Evolutionary conservation across 1,140 invertebrate genomes (phyloP).

Genomic region (Gryon sp.): DNA sequence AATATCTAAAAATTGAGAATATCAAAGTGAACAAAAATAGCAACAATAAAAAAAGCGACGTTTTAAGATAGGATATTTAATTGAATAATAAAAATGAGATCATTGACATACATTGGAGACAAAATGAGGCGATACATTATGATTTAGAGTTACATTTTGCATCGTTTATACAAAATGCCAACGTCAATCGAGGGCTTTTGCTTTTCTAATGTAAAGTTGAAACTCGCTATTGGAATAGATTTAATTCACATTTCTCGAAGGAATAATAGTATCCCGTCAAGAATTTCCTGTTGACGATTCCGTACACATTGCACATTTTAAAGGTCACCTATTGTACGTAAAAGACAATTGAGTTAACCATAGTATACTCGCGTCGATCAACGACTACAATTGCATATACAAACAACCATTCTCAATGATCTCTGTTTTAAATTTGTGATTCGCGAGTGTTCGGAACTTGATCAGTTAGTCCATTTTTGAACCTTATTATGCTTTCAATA

Average conservation of each 20-base stretch:
- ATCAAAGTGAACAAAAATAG: no score
- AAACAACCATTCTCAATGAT: conserved; percentile 38
- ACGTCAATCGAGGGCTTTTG: no score
- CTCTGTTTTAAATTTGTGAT: conserved; percentile 36
- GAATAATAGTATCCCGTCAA: conserved; percentile 15
- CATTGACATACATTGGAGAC: no score
- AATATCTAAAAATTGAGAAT: no score
- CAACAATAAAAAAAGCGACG: no score
- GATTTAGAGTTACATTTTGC: no score
- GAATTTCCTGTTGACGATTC: conserved; percentile 27
- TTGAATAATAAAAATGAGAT: no score
- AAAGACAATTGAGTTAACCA: conserved; percentile 16
- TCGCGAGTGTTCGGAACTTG: conserved; percentile 14
- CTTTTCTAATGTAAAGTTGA: no score
- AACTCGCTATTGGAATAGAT: no score
- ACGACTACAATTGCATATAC: conserved; percentile 23
- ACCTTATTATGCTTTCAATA: conserved; percentile 27
- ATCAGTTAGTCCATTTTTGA: conserved; percentile 36
- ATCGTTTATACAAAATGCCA: no score
- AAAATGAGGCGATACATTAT: no score
- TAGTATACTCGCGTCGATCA: conserved; percentile 36
- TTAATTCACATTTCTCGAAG: not conserved
- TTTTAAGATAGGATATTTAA: no score
- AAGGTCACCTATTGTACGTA: conserved; percentile 28
- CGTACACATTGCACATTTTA: not conserved